A percentile compares a stretch with the other conserved stretches of the same genome.
Evolutionary conservation across 2,113 vertebrate genomes (phyloP).

Genomic region (Barnardius zonarius): DNA sequence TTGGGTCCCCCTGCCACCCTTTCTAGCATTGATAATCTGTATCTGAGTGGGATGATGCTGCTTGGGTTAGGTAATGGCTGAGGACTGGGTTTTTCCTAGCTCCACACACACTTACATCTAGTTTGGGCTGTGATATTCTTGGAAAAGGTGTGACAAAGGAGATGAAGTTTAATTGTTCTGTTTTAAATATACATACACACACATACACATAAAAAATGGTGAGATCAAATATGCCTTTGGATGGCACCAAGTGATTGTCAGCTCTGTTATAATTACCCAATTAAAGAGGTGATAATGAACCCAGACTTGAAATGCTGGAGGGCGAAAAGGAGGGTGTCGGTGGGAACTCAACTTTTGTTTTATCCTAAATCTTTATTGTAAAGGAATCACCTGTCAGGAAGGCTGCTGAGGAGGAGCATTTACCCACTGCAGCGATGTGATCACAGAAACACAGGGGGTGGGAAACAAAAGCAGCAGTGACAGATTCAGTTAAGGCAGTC

Average conservation of each 20-base stretch:
- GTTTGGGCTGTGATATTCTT: not conserved
- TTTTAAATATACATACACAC: not conserved
- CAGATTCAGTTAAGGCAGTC: constrained; percentile 24
- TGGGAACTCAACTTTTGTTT: constrained; percentile 40
- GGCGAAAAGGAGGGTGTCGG: constrained; percentile 32
- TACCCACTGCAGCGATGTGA: not conserved
- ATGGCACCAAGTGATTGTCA: constrained; percentile 53
- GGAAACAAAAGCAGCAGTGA: constrained; percentile 38
- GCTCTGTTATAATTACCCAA: constrained; percentile 58
- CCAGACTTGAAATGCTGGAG: constrained; percentile 45
- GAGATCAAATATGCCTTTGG: constrained; percentile 43
- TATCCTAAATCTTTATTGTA: constrained; percentile 58
- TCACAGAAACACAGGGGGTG: not conserved
- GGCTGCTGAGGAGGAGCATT: constrained; percentile 15
- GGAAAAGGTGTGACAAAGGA: not conserved
- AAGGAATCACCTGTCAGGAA: constrained; percentile 58
- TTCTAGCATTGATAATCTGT: not conserved
- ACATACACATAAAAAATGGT: not conserved
- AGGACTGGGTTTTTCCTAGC: not conserved
- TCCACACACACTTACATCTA: not conserved
- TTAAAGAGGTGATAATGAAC: constrained; percentile 66
- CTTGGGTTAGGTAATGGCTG: not conserved
- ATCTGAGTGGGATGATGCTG: not conserved
- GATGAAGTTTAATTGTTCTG: constrained; percentile 5
- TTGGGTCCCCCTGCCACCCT: not conserved